These are phyloP conservation scores for Euschistus heros DNA, from an alignment of 1,140 invertebrate species.

Conservation along the genomic window DNA sequence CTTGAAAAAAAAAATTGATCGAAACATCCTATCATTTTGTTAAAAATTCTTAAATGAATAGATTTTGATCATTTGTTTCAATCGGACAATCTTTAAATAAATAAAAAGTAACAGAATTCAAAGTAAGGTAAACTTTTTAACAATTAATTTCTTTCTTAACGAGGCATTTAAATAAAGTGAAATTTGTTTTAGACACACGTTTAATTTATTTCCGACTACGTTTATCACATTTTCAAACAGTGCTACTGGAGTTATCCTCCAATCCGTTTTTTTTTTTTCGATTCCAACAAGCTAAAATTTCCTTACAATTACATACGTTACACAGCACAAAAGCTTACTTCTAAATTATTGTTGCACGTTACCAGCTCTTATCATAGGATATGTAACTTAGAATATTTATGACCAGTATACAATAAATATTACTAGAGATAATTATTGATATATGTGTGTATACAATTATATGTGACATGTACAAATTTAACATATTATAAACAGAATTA, in stretches of 20 bases:
- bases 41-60: neutral
- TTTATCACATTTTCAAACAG: slow-evolving; percentile 7
- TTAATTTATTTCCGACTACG: neutral
- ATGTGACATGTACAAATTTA: neutral
- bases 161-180: neutral
- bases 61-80: neutral
- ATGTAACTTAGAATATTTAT: neutral
- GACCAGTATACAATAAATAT: neutral
- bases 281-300: neutral
- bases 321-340: slow-evolving; percentile 7
- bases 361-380: neutral
- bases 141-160: neutral
- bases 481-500: neutral
- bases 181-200: no score
- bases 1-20: no score
- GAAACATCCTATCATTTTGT: neutral
- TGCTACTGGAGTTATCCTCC: neutral
- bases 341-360: slow-evolving; percentile 10
- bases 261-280: neutral
- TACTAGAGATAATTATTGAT: neutral
- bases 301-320: neutral
- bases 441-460: neutral
- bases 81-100: neutral
- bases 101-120: neutral
- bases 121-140: neutral